Evolutionary conservation across 2,888 invertebrate genomes (phyloP).

Genomic region (Agriopis leucophaearia): DNA sequence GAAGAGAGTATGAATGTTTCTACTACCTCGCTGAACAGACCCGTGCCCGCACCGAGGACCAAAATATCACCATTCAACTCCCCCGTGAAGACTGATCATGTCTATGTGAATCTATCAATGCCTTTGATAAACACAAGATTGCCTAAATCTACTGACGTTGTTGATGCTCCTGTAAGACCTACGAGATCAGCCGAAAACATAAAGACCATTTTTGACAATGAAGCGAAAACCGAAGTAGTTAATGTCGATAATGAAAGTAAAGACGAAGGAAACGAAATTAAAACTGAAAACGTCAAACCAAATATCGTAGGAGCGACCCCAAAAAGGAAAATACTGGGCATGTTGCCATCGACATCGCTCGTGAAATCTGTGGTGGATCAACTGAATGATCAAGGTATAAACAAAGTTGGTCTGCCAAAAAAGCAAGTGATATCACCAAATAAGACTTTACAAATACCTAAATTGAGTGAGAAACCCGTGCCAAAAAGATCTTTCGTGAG

Average conservation of each 20-base stretch:
- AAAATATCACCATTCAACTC: conserved; percentile 72
- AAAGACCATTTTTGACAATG: conserved; percentile 53
- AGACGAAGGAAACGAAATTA: conserved; percentile 50
- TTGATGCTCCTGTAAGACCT: conserved; percentile 73
- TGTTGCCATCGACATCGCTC: conserved; percentile 76
- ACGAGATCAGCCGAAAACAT: conserved; percentile 74
- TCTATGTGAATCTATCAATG: conserved; percentile 87
- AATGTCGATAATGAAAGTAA: conserved; percentile 49
- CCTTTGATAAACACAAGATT: conserved; percentile 72
- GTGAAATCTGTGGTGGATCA: conserved; percentile 78
- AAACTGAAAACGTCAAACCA: conserved; percentile 62
- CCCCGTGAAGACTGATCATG: conserved; percentile 82
- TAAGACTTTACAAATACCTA: conserved; percentile 83
- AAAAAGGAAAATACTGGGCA: conserved; percentile 68
- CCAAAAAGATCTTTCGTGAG: conserved; percentile 78
- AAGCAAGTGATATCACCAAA: conserved; percentile 80
- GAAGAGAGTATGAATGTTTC: conserved; percentile 77
- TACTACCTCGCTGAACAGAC: conserved; percentile 83
- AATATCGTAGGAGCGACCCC: conserved; percentile 81
- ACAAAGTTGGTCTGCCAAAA: conserved; percentile 74
- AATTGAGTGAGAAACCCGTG: conserved; percentile 79
- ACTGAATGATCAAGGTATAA: conserved; percentile 75
- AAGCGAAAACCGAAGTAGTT: conserved; percentile 48
- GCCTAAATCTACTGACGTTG: conserved; percentile 65
- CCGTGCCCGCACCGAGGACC: conserved; percentile 87